Conservation (phyloP, 1,140 invertebrate genomes). For the Andricus grossulariae region DNA sequence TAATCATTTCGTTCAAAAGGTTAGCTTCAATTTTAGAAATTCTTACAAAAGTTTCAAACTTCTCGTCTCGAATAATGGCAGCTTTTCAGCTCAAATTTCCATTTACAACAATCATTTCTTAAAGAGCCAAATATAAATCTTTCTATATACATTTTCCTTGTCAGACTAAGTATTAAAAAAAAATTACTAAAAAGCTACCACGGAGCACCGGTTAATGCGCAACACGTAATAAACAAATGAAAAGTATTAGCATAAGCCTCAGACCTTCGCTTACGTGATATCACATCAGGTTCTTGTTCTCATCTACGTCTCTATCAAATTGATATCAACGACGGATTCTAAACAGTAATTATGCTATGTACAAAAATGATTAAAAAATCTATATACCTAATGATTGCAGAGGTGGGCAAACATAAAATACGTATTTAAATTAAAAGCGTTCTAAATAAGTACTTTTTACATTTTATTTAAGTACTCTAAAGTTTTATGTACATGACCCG, state of each 20-base stretch:
- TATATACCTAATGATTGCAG: constrained; percentile 6
- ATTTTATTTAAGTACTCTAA: constrained; percentile 19
- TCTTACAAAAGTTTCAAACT: no score
- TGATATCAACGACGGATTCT: constrained; percentile 6
- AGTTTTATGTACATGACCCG: neutral
- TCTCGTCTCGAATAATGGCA: no score
- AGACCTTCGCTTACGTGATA: constrained; percentile 24
- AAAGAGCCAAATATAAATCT: neutral
- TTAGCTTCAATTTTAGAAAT: no score
- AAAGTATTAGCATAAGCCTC: constrained; percentile 23
- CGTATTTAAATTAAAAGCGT: constrained; percentile 5
- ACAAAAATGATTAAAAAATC: constrained; percentile 6
- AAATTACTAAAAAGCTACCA: constrained; percentile 9
- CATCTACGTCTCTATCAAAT: neutral
- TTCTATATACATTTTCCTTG: neutral
- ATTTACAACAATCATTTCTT: neutral
- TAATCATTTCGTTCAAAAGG: no score
- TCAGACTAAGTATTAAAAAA: neutral
- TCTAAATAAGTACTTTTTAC: neutral
- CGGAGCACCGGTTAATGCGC: constrained; percentile 16
- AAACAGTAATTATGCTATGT: constrained; percentile 16
- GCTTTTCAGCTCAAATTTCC: no score
- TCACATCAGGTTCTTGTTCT: constrained; percentile 22
- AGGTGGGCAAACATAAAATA: constrained; percentile 1
- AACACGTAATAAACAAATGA: constrained; percentile 11